Evolutionary conservation across 2,888 invertebrate species (phyloP), one percentile per base, ranked within the genome.

Genomic region (Scaptomyza tumidula): DNA sequence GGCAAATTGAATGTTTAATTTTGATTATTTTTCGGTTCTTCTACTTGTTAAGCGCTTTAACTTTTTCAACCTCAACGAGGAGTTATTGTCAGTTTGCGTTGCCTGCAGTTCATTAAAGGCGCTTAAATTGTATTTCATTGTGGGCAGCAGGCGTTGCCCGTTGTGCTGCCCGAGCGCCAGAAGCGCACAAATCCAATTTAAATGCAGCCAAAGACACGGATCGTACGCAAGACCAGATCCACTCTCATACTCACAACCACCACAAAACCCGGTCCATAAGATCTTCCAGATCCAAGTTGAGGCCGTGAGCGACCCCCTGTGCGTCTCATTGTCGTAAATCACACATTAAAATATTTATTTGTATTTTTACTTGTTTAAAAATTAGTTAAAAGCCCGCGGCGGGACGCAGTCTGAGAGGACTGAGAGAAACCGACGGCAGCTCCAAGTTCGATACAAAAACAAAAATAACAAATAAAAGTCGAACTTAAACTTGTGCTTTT

Each of bases 291-390:
- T 50, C 49, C 61, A 59, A 52, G 58, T 35, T 57, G 19, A 45
- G 6, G 37, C 49, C 37, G 39, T 13, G 58, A 57, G 70, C 71
- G 87, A 71, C 86, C 80, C 86, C 86, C 87, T 80, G 75, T 71
- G 87, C 72, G 83, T 75, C 80, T 78, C 80, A 86, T 86, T 86
- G 86, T 86, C 86, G 88, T 86, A 86, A 86, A 86, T 86, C 86
- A 86, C 86, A 86, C 86, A 88, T 86, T 86, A 86, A 81, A 88
- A 86, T 86, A 88, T 86, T 86, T 86, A 86, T 86, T 85, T 86
- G 87, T 85, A 87, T 87, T 86, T 86, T 85, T 80, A 87, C 74
- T 86, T 86, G 86, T 87, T 86, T 87, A 87, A 87, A 87, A 86
- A 86, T 86, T 86, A 86, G 86, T 87, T 85, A 85, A 81, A 81